Evolutionary conservation across 1,140 invertebrate genomes (phyloP).

Genomic region (Eupristina koningsbergeri): DNA sequence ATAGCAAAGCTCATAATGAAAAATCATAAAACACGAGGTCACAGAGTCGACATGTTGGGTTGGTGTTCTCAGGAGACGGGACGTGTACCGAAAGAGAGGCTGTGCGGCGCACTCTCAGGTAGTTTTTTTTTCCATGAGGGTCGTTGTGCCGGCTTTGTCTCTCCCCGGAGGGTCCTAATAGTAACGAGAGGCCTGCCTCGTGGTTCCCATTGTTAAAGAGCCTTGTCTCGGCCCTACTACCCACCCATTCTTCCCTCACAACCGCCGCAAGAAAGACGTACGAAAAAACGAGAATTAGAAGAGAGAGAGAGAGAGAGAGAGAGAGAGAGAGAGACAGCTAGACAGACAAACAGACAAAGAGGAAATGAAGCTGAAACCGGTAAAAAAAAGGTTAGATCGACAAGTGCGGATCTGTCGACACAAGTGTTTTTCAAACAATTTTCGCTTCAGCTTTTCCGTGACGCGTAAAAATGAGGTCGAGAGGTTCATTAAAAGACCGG

Average conservation of each 20-base stretch:
- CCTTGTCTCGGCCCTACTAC: not conserved
- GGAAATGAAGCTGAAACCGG: not conserved
- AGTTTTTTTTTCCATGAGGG: constrained; percentile 12
- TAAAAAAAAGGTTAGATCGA: constrained; percentile 26
- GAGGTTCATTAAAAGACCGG: constrained; percentile 4
- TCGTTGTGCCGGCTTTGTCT: not conserved
- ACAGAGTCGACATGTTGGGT: not conserved
- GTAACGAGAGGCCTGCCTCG: not conserved
- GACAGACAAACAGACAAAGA: not conserved
- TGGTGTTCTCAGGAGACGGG: not conserved
- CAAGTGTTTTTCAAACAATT: constrained; percentile 22
- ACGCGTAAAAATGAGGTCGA: not conserved
- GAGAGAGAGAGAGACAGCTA: not conserved
- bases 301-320: not conserved
- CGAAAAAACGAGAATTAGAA: too few relatives aligned
- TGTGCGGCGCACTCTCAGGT: not conserved
- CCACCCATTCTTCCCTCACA: too few relatives aligned
- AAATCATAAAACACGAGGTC: constrained; percentile 4
- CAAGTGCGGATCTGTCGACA: constrained; percentile 15
- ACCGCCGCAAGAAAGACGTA: too few relatives aligned
- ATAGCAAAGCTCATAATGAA: not conserved
- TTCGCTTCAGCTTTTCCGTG: constrained; percentile 4
- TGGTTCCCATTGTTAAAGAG: constrained; percentile 18
- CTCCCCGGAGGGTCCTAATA: not conserved
- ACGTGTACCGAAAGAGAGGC: too few relatives aligned